phyloP scores from a whole-genome alignment of 2,888 invertebrate genomes.

The Pterostichus madidus region DNA sequence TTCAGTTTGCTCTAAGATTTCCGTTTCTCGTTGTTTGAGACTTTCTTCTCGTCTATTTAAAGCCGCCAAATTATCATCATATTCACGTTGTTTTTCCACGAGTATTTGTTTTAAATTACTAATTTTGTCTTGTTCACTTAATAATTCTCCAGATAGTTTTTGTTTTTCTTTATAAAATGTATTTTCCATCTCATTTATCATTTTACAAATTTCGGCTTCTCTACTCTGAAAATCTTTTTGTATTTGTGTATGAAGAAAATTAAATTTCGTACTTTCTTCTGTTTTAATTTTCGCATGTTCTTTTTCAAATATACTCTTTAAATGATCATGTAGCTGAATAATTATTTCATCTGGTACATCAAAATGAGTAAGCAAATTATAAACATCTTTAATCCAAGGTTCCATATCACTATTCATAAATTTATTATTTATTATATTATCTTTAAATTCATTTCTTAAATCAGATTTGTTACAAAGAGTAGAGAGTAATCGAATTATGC shows the following conservation, averaged over 20 bases:
- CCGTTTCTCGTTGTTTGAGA: constrained; percentile 61
- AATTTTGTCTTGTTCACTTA: constrained; percentile 58
- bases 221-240: constrained; percentile 69
- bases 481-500: constrained; percentile 69
- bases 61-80: constrained; percentile 44
- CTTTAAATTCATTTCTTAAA: constrained; percentile 26
- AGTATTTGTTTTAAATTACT: constrained; percentile 65
- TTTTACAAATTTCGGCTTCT: constrained; percentile 70
- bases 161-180: constrained; percentile 69
- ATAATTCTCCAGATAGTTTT: constrained; percentile 65
- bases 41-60: constrained; percentile 61
- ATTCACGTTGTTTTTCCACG: constrained; percentile 49
- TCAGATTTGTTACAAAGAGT: constrained; percentile 51
- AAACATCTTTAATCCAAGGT: constrained; percentile 60
- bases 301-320: constrained; percentile 67
- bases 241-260: constrained; percentile 66
- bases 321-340: constrained; percentile 66
- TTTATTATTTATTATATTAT: constrained; percentile 25
- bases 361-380: constrained; percentile 63
- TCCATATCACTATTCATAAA: constrained; percentile 57
- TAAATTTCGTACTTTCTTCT: constrained; percentile 64
- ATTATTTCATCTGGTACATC: constrained; percentile 65
- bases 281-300: constrained; percentile 66
- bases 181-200: constrained; percentile 69
- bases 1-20: constrained; percentile 59